These are phyloP conservation scores for Notospermus geniculatus DNA, from an alignment of 1,140 invertebrate species.

Conservation along the genomic window DNA sequence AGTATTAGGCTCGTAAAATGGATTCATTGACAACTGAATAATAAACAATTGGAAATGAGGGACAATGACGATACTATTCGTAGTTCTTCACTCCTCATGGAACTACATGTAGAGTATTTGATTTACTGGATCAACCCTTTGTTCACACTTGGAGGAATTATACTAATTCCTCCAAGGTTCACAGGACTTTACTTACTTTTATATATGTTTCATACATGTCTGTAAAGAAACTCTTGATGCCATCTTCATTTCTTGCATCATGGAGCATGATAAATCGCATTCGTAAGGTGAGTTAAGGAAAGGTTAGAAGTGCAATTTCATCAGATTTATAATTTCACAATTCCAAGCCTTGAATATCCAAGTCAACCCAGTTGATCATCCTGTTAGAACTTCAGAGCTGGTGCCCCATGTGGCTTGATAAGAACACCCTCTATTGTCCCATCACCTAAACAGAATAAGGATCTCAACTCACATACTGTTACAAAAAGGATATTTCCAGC, in stretches of 20 bases:
- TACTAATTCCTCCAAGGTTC: neutral
- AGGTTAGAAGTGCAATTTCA: conserved; percentile 9
- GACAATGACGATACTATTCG: neutral
- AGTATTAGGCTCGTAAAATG: conserved; percentile 95
- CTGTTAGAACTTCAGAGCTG: neutral
- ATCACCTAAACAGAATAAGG: too few species aligned
- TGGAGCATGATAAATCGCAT: conserved; percentile 91
- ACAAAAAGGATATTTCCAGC: conserved; percentile 71
- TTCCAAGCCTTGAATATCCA: too few species aligned
- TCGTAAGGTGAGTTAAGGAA: conserved; percentile 34
- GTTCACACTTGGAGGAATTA: too few species aligned
- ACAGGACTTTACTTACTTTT: conserved; percentile 65
- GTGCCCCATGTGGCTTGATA: too few species aligned
- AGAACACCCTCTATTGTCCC: too few species aligned
- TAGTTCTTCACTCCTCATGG: too few species aligned
- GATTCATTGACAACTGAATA: conserved; percentile 90
- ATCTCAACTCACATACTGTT: too few species aligned
- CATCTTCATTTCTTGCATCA: conserved; percentile 96
- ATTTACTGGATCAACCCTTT: too few species aligned
- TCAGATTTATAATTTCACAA: too few species aligned
- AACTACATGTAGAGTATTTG: too few species aligned
- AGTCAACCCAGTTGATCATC: neutral
- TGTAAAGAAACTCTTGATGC: conserved; percentile 97
- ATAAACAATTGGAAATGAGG: too few species aligned
- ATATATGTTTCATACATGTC: conserved; percentile 98